A percentile compares a stretch with the other conserved stretches of the same genome.
Evolutionary conservation across 2,797 vertebrate species (phyloP).

Genomic region (Acrossocheilus wenchowensis): DNA sequence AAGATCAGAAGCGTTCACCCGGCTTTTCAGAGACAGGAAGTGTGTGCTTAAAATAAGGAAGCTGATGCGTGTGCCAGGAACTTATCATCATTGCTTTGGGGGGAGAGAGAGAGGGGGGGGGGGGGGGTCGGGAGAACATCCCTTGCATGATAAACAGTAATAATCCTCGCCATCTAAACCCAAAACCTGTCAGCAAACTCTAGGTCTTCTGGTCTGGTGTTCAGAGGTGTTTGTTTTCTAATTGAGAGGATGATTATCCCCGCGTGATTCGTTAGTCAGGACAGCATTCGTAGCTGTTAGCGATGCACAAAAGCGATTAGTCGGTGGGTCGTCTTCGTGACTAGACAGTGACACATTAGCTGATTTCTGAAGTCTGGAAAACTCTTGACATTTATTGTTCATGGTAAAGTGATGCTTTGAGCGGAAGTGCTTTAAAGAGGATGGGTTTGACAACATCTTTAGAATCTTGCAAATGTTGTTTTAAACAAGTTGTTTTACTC

Average conservation of each 20-base stretch:
- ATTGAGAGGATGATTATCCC: neutral
- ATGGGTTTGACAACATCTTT: neutral
- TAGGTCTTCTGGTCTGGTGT: neutral
- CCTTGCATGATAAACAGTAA: conserved; percentile 32
- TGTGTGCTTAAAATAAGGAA: conserved; percentile 27
- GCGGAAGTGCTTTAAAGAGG: neutral
- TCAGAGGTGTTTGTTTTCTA: neutral
- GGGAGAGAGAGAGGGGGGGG: neutral
- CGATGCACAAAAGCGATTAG: neutral
- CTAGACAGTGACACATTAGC: neutral
- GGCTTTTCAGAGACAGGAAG: conserved; percentile 57
- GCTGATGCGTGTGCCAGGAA: conserved; percentile 18
- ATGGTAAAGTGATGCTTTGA: neutral
- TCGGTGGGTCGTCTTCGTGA: neutral
- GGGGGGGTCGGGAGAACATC: neutral
- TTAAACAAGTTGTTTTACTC: neutral
- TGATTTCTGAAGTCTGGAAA: neutral
- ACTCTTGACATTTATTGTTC: neutral
- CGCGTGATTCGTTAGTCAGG: neutral
- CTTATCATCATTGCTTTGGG: conserved; percentile 26
- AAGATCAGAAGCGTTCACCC: conserved; percentile 67
- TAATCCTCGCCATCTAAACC: neutral
- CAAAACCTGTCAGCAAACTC: neutral
- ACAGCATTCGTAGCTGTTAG: neutral
- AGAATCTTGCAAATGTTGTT: neutral